phyloP scores from a whole-genome alignment of 2,888 invertebrate genomes.

The Volucella bombylans region DNA sequence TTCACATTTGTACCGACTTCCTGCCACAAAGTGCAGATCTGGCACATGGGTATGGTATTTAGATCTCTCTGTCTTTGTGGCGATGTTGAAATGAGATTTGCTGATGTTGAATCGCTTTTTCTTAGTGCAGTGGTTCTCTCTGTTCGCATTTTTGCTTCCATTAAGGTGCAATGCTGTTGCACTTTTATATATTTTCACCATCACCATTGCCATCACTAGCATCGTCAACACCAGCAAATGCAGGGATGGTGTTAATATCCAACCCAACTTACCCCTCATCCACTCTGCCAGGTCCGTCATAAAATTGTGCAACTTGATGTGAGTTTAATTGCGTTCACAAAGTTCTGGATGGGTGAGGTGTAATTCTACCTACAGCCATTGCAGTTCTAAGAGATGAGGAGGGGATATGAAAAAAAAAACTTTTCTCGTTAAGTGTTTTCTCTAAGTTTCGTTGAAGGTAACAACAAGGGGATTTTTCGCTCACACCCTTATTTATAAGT shows the following conservation, averaged over 20 bases:
- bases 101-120: constrained; percentile 57
- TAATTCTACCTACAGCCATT: constrained; percentile 39
- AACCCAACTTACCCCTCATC: not conserved
- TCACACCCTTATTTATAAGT: constrained; percentile 13
- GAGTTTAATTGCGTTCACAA: constrained; percentile 70
- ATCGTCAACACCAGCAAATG: constrained; percentile 4
- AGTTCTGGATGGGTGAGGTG: constrained; percentile 53
- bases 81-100: constrained; percentile 49
- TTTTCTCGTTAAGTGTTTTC: constrained; percentile 73
- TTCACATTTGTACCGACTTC: constrained; percentile 19
- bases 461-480: constrained; percentile 2
- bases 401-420: constrained; percentile 56
- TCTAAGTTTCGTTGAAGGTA: constrained; percentile 52
- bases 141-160: constrained; percentile 56
- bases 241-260: constrained; percentile 30
- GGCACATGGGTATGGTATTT: constrained; percentile 26
- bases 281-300: not conserved
- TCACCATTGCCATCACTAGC: not conserved
- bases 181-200: constrained; percentile 45
- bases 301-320: constrained; percentile 58
- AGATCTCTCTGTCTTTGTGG: constrained; percentile 21
- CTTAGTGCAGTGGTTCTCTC: constrained; percentile 13
- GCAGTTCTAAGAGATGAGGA: constrained; percentile 14
- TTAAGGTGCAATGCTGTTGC: constrained; percentile 70
- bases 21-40: constrained; percentile 54